These are phyloP conservation scores for Nomada hirtipes DNA, from an alignment of 2,888 invertebrate species.

Conservation along the genomic window DNA sequence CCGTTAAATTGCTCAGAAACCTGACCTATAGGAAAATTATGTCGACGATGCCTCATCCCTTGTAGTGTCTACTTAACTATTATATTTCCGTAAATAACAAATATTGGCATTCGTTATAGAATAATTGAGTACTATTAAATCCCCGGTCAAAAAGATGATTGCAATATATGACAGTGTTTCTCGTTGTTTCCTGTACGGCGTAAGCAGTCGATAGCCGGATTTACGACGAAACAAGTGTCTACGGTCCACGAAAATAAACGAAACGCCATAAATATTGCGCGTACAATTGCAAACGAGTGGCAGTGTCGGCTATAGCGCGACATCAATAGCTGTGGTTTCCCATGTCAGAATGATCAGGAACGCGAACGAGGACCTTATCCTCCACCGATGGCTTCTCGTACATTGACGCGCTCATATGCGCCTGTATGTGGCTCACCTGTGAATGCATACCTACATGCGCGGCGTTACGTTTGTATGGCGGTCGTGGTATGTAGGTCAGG, in stretches of 20 bases:
- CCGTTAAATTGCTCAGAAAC: too few species aligned
- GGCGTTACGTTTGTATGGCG: conserved; percentile 68
- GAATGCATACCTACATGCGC: conserved; percentile 3
- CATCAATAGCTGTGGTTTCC: conserved; percentile 24
- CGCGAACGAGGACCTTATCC: conserved; percentile 60
- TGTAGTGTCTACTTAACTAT: too few species aligned
- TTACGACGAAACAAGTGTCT: not conserved
- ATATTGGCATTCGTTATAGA: too few species aligned
- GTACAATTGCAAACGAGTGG: conserved; percentile 32
- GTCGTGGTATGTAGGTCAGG: conserved; percentile 82
- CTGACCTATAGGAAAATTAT: too few species aligned
- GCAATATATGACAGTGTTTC: too few species aligned
- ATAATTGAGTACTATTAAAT: too few species aligned
- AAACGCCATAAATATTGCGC: not conserved
- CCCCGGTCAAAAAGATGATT: too few species aligned
- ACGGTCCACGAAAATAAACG: not conserved
- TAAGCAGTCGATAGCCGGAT: not conserved
- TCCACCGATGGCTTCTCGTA: conserved; percentile 14
- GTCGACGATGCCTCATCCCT: too few species aligned
- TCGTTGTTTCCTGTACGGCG: not conserved
- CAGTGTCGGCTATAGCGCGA: conserved; percentile 15
- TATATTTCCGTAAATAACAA: too few species aligned
- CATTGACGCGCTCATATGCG: conserved; percentile 12
- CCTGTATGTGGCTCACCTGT: not conserved
- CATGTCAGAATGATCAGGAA: conserved; percentile 50